phyloP scores from a whole-genome alignment of 2,797 vertebrate genomes.

The Triplophysa yarkandensis region DNA sequence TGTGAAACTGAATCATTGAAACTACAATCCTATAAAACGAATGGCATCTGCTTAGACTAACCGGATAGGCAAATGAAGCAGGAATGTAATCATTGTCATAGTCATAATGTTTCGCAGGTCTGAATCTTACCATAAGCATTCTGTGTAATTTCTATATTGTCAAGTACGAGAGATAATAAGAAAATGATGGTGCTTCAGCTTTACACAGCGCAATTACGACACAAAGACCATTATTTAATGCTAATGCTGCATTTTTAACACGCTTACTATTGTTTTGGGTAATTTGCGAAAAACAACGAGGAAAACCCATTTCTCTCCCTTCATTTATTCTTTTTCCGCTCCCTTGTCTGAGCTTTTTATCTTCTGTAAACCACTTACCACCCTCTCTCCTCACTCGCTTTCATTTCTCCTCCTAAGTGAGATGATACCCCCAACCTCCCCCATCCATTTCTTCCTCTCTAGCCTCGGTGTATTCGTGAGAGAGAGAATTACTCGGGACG shows the following conservation, averaged over 20 bases:
- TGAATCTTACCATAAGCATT: not conserved
- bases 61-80: no score
- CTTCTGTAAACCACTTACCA: constrained; percentile 35
- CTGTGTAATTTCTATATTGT: not conserved
- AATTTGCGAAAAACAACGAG: constrained; percentile 27
- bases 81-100: not conserved
- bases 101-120: not conserved
- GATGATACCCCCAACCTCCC: constrained; percentile 38
- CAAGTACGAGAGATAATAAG: not conserved
- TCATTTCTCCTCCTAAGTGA: constrained; percentile 34
- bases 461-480: constrained; percentile 33
- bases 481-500: constrained; percentile 62
- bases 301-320: constrained; percentile 21
- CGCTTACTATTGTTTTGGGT: constrained; percentile 11
- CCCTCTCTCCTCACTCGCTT: constrained; percentile 37
- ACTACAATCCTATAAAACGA: no score
- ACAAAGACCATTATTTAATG: not conserved
- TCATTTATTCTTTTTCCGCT: constrained; percentile 45
- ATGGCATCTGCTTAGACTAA: no score
- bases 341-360: constrained; percentile 44
- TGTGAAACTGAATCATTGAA: no score
- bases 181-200: not conserved
- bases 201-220: not conserved
- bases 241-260: constrained; percentile 9
- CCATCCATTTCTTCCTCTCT: constrained; percentile 44